Conservation (phyloP, 37 sponge, comb jelly and placozoan genomes). For the Geodia barretti region DNA sequence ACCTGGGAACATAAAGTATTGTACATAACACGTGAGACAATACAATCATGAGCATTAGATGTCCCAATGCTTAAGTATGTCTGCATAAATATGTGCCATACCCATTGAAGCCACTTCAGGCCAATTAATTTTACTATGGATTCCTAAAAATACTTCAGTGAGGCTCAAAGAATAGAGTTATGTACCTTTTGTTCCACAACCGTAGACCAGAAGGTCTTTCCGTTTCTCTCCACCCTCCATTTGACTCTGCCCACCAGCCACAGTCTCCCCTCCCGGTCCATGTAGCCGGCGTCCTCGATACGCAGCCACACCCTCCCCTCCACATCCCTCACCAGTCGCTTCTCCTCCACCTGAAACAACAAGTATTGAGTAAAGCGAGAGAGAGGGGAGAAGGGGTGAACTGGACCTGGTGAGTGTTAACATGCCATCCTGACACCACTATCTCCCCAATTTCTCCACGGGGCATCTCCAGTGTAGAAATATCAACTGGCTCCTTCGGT, state of each 20-base stretch:
- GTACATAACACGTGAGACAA: background rate
- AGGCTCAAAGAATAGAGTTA: no score
- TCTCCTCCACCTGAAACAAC: constrained; percentile 42
- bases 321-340: constrained; percentile 49
- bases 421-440: constrained; percentile 84
- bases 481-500: constrained; percentile 31
- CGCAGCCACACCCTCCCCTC: constrained; percentile 73
- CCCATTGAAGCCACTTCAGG: background rate
- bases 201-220: constrained; percentile 69
- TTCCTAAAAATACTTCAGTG: no score
- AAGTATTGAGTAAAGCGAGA: background rate
- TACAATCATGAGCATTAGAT: no score
- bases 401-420: constrained; percentile 78
- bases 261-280: constrained; percentile 83
- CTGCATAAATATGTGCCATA: background rate
- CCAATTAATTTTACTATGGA: no score
- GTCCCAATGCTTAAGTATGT: no score
- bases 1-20: constrained; percentile 29
- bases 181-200: constrained; percentile 83
- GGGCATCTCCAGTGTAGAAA: constrained; percentile 45
- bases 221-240: constrained; percentile 76
- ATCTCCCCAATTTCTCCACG: constrained; percentile 70
- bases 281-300: constrained; percentile 86
- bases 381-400: background rate
- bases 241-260: constrained; percentile 86